Evolutionary conservation across 2,797 vertebrate genomes (phyloP), one percentile per base, ranked within the genome.

Genomic region (Avahi laniger): DNA sequence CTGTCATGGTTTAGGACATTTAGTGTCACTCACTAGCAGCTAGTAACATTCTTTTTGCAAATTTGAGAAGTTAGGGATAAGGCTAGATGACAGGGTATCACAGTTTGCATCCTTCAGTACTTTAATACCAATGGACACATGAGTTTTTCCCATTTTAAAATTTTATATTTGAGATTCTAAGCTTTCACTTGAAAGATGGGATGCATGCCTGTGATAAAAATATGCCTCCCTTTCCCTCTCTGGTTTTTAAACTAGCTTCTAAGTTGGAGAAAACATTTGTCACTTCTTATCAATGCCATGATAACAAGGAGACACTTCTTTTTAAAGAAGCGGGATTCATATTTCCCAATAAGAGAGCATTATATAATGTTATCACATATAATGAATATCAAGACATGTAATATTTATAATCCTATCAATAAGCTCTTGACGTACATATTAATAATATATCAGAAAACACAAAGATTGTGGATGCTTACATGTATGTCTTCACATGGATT

Each of bases 1-100:
- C 84, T 98, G 98, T 98, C 98, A 97, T 79, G 95, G 85, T 93
- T 95, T 92, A 81, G 86, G 94, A 98, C 95, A 94, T 98, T 98
- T 98, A 98, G 69, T 98, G 97, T 98, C 97, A 73, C 89, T 96
- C 97, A 96, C 94, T 91, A 93, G 63, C 70, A 97, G 93, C 95
- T 96, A 94, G 93, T 85, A 98, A 57, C 59, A 35, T 88, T 96
- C 93, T 97, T 97, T 96, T 96, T 95, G 96, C 69, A 97, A 88
- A 92, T 98, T 97, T 97, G 52, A 70, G 96, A 88, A 98, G 93
- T 97, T 96, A 80, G 78, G 94, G 92, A 97, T 97, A 96, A 97
- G 65, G 6, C 41, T 87, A 92, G 90, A 93, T 98, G 98, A 98
- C 97, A 98, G 75, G 86, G 78, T 96, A 97, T 98, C 96, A 54